A percentile compares a stretch with the other conserved stretches of the same genome.
These are phyloP conservation scores for Tholera decimalis DNA, from an alignment of 2,888 invertebrate genomes.

Conservation along the genomic window DNA sequence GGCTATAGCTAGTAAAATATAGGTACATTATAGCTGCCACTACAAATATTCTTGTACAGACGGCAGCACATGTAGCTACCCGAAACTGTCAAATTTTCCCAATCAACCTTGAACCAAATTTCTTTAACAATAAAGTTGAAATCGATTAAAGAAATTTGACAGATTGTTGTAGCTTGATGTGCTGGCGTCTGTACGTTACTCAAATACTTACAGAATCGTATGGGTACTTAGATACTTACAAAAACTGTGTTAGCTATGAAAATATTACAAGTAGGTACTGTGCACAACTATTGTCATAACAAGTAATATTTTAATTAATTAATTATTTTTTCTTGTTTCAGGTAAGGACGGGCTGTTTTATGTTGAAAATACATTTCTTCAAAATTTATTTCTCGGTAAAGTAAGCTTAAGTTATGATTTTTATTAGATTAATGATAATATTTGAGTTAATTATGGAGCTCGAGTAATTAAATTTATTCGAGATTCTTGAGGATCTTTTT, in stretches of 20 bases:
- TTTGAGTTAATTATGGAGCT: conserved; percentile 36
- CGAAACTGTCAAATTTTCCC: too few species aligned
- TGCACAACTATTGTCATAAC: not conserved
- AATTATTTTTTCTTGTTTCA: conserved; percentile 65
- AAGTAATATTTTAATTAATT: conserved; percentile 34
- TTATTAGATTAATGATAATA: conserved; percentile 42
- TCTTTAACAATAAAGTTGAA: too few species aligned
- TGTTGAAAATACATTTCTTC: conserved; percentile 8
- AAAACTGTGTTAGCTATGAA: not conserved
- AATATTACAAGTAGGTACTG: not conserved
- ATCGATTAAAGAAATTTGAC: too few species aligned
- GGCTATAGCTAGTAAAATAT: too few species aligned
- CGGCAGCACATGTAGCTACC: too few species aligned
- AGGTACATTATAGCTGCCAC: too few species aligned
- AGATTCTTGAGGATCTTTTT: conserved; percentile 6
- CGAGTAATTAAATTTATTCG: conserved; percentile 31
- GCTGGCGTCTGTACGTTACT: too few species aligned
- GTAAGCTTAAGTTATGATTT: conserved; percentile 15
- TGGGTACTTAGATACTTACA: too few species aligned
- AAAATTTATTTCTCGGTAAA: conserved; percentile 17
- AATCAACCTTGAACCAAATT: too few species aligned
- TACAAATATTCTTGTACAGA: too few species aligned
- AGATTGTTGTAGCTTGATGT: too few species aligned
- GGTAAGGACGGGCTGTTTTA: conserved; percentile 59
- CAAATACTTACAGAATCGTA: too few species aligned